Evolutionary conservation across 2,113 vertebrate genomes (phyloP).

Genomic region (Microtus pennsylvanicus): DNA sequence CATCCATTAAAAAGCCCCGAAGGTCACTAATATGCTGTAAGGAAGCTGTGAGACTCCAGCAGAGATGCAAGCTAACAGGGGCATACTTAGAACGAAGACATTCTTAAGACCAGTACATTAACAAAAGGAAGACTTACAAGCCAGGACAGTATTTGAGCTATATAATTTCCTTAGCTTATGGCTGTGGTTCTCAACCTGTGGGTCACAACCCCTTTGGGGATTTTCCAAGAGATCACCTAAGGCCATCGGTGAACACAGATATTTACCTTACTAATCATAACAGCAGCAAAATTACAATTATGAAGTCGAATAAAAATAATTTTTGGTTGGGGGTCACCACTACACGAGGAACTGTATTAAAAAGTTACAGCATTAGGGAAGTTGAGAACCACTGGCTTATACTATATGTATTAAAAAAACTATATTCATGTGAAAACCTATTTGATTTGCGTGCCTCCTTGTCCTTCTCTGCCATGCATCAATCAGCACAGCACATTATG

Average conservation of each 20-base stretch:
- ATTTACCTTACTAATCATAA: background rate
- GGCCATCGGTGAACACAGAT: background rate
- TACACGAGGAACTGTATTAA: background rate
- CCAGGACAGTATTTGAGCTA: conserved; percentile 20
- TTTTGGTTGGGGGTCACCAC: background rate
- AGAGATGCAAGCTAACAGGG: background rate
- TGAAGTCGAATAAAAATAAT: background rate
- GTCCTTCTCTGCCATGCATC: background rate
- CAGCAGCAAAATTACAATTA: background rate
- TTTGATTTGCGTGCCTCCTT: background rate
- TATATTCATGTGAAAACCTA: background rate
- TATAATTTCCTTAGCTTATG: background rate
- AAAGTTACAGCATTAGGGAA: background rate
- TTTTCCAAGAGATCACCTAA: background rate
- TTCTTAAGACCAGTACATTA: background rate
- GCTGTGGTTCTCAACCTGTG: background rate
- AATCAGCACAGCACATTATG: background rate
- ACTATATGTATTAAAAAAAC: background rate
- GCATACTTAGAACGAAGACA: background rate
- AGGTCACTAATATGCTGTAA: background rate
- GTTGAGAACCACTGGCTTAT: background rate
- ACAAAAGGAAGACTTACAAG: background rate
- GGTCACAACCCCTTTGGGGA: background rate
- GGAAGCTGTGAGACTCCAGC: background rate
- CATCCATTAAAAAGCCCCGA: background rate